phyloP scores from a whole-genome alignment of 2,797 vertebrate species.

The Protonibea diacanthus region DNA sequence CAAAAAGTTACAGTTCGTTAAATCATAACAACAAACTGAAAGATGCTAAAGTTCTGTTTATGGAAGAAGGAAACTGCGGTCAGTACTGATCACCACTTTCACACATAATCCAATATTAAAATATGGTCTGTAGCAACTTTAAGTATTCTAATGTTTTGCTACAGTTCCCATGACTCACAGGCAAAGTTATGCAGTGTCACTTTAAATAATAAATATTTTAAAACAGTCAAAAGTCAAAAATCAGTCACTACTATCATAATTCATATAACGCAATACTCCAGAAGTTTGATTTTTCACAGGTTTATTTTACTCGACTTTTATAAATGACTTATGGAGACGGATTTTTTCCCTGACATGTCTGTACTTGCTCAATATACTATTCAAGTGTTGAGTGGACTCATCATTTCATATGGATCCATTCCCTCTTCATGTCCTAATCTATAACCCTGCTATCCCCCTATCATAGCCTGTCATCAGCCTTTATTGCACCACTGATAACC shows the following conservation, averaged over 20 bases:
- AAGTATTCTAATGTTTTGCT: neutral
- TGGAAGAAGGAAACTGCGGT: neutral
- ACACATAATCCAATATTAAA: neutral
- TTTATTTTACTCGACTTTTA: slow-evolving; percentile 3
- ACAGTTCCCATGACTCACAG: neutral
- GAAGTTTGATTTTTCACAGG: neutral
- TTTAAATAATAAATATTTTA: neutral
- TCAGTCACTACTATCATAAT: neutral
- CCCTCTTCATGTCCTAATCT: slow-evolving; percentile 39
- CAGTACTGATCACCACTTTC: neutral
- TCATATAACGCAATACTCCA: neutral
- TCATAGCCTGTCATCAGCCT: slow-evolving; percentile 56
- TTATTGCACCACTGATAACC: slow-evolving; percentile 65
- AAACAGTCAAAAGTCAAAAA: neutral
- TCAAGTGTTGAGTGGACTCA: slow-evolving; percentile 18
- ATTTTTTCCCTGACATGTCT: neutral
- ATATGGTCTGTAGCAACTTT: neutral
- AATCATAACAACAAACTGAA: neutral
- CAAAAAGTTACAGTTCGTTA: neutral
- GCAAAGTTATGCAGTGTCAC: neutral
- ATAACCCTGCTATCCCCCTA: slow-evolving; percentile 31
- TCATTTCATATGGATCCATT: slow-evolving; percentile 49
- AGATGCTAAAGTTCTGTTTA: neutral
- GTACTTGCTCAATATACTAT: slow-evolving; percentile 27
- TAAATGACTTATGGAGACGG: neutral